Evolutionary conservation across 2,888 invertebrate genomes (phyloP).

Genomic region (Theodoxus fluviatilis): DNA sequence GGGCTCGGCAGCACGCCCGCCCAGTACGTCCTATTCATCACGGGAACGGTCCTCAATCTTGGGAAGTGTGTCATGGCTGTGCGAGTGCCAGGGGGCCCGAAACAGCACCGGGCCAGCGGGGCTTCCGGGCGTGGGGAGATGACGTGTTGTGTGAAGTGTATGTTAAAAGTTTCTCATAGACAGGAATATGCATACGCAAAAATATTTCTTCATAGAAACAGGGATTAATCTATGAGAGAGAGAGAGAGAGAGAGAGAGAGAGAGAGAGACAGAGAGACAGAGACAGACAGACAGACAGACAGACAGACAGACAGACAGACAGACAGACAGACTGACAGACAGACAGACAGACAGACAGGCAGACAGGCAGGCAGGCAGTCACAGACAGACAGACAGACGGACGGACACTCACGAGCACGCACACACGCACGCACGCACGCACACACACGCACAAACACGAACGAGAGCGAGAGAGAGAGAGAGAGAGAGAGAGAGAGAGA

Average conservation of each 20-base stretch:
- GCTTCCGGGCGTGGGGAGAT: too few relatives aligned
- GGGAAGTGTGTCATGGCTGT: too few relatives aligned
- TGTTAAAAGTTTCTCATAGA: too few relatives aligned
- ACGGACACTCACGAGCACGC: slow-evolving; percentile 10
- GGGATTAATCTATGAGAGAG: not conserved
- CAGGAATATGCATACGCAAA: too few relatives aligned
- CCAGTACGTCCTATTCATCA: too few relatives aligned
- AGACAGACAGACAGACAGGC: not conserved
- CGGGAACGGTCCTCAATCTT: too few relatives aligned
- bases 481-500: slow-evolving; percentile 26
- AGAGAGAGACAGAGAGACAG: slow-evolving; percentile 23
- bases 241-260: slow-evolving; percentile 3
- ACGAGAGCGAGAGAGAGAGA: slow-evolving; percentile 24
- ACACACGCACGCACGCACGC: not conserved
- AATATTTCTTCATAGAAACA: too few relatives aligned
- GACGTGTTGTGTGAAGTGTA: too few relatives aligned
- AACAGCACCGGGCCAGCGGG: too few relatives aligned
- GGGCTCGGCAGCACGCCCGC: too few relatives aligned
- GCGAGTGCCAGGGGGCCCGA: too few relatives aligned
- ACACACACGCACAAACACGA: slow-evolving; percentile 10
- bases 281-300: slow-evolving; percentile 22
- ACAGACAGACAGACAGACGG: not conserved
- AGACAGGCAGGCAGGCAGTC: not conserved
- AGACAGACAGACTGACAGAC: not conserved
- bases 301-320: slow-evolving; percentile 15